These are phyloP conservation scores for Atta cephalotes DNA, from an alignment of 1,140 invertebrate genomes.

Conservation along the genomic window DNA sequence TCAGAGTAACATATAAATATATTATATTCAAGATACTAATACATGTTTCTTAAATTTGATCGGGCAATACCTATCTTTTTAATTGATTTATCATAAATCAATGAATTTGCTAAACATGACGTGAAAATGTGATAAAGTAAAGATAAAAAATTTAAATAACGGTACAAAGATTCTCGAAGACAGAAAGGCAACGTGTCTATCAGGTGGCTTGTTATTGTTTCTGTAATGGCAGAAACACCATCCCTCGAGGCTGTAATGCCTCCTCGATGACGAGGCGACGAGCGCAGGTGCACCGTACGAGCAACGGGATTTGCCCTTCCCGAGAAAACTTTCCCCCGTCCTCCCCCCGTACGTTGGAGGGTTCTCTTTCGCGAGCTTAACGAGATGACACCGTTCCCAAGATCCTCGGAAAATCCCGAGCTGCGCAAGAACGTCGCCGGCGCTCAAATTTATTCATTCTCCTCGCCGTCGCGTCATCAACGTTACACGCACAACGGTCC, in stretches of 20 bases:
- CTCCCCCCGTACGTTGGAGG: neutral
- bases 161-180: neutral
- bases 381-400: constrained; percentile 64
- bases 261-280: constrained; percentile 63
- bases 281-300: constrained; percentile 61
- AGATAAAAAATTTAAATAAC: constrained; percentile 30
- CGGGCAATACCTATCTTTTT: neutral
- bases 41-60: neutral
- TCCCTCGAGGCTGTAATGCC: constrained; percentile 46
- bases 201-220: constrained; percentile 57
- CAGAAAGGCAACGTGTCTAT: neutral
- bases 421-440: constrained; percentile 48
- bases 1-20: neutral
- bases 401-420: constrained; percentile 53
- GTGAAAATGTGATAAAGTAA: neutral
- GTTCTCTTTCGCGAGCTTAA: constrained; percentile 62
- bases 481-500: constrained; percentile 45
- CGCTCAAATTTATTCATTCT: constrained; percentile 60
- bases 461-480: constrained; percentile 17
- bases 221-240: constrained; percentile 40
- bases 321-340: neutral
- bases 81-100: neutral
- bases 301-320: constrained; percentile 55
- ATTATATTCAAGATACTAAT: neutral
- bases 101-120: neutral